Base-by-base conservation (phyloP, 2,113 vertebrate genomes). In the Forbesichthys papilliferus region DNA sequence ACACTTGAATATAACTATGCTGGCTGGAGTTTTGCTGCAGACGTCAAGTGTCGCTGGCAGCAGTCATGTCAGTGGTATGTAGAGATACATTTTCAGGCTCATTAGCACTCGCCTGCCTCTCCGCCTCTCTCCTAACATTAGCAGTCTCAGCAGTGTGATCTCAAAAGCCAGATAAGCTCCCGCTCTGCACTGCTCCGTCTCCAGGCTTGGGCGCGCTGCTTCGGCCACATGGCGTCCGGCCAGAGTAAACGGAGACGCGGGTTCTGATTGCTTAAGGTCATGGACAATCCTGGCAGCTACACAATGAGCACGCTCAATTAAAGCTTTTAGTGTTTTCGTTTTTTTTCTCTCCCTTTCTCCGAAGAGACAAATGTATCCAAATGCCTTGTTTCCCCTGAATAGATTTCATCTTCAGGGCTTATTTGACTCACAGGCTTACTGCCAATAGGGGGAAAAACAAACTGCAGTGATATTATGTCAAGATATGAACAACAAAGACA, bases 61-160 rank as follows among this genome's bases (percentile, higher is more conserved):
- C 61, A 27, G 12, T 60, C 62, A 18, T 64, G 13, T 77, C 69
- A 16, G n/a, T 66, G 74, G 68, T 69, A 72, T 62, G 71, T 79
- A 34, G 68, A 83, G 75, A 73, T 77, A 73, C 74, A 79, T 88
- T 87, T 89, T 86, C 68, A 66, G 78, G 70, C 78, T 90, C 84
- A 86, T 90, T 89, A 89, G 72, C 83, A n/a, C 79, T 75, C 69
- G 47, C 80, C 55, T 71, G 46, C 60, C 62, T 68, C 48, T 63
- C 71, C 82, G 65, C 42, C 73, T 68, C 55, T 62, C 64, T 11
- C 75, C 66, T 16, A 2, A 33, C 69, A 77, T 75, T 9, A 66
- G 68, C 54, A 55, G 72, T 71, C 12, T 71, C 12, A 5, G 61
- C 14, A 79, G 79, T 73, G 85, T 86, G 86, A 88, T 90, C 77